Evolutionary conservation across 2,888 invertebrate species (phyloP), one percentile per base, ranked within the genome.

Genomic region (Limenitis camilla): DNA sequence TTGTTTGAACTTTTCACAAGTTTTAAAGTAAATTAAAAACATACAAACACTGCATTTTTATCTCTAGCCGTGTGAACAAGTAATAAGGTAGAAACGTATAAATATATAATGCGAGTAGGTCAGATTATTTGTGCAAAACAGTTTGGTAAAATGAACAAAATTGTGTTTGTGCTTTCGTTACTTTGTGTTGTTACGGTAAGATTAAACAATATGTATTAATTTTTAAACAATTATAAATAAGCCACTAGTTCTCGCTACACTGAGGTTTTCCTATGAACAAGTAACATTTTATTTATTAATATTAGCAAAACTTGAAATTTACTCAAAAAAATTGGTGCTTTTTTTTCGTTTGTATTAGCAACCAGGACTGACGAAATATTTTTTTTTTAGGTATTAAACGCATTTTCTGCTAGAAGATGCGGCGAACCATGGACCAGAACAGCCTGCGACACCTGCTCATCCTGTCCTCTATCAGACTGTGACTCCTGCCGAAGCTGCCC

Each of bases 381-480:
- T 8, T 32, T 27, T 29, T 65, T 64, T 4, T 61, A 76, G 77
- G 46, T 56, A 7, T 62, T 68, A 52, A 56, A 56, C 4, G 66
- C 69, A 0, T 71, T 59, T 55, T 68, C 70, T 36, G 40, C 39
- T 7, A 52, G 31, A 9, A 48, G 53, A 11, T 51, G 38, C n/a
- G 46, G 46, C 6, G 57, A 59, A 64, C 65, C 6, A 47, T 33
- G 27, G 44, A 44, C 35, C 10, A 52, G 33, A 61, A 69, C 40
- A 44, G 31, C 49, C 1, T 72, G 67, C 55, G 59, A 2, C 60
- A 64, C 19, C 43, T 63, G 5, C 69, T 66, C 56, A 53, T 57
- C 32, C 58, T 65, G 47, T 44, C 61, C 28, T 10, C 55, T 10
- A 43, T 44, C 47, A 6, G 40, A 35, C 5, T 57, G 60, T 35